Percentiles rank a stretch among this genome's conserved stretches.
These are phyloP conservation scores for Mechanitis messenoides DNA, from an alignment of 2,888 invertebrate genomes.

Conservation along the genomic window DNA sequence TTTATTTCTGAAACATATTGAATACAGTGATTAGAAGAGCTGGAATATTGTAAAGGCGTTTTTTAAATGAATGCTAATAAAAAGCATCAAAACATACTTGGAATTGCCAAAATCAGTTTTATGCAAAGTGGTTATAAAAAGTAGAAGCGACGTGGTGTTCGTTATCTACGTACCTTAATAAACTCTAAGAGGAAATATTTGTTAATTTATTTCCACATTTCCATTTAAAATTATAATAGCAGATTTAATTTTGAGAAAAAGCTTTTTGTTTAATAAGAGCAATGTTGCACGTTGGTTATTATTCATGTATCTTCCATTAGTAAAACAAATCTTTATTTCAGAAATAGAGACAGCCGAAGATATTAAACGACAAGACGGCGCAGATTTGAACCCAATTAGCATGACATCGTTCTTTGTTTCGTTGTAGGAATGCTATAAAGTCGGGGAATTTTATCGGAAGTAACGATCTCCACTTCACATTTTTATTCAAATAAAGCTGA, in stretches of 20 bases:
- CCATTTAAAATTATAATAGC: conserved; percentile 7
- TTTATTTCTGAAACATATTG: no score
- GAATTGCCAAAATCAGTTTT: conserved; percentile 11
- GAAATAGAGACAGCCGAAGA: conserved; percentile 22
- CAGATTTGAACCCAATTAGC: conserved; percentile 36
- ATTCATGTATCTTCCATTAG: conserved; percentile 10
- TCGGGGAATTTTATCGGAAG: conserved; percentile 36
- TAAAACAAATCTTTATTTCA: conserved; percentile 9
- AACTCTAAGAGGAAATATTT: background rate
- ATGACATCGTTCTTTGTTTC: conserved; percentile 32
- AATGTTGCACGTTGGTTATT: conserved; percentile 5
- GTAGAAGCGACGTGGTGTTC: background rate
- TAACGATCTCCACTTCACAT: conserved; percentile 44
- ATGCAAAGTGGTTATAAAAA: conserved; percentile 10
- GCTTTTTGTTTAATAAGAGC: background rate
- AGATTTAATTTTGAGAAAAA: conserved; percentile 5
- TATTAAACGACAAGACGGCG: conserved; percentile 27
- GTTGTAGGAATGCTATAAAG: conserved; percentile 31
- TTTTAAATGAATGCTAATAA: conserved; percentile 4
- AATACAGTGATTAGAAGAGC: no score
- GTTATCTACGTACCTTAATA: conserved; percentile 1
- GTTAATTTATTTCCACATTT: conserved; percentile 7
- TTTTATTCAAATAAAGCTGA: conserved; percentile 34
- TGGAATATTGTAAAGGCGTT: no score
- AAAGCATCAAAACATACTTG: conserved; percentile 10